A percentile compares a stretch with the other conserved stretches of the same genome.
Evolutionary conservation across 1,140 invertebrate genomes (phyloP).

Genomic region (Drosophila bocqueti): DNA sequence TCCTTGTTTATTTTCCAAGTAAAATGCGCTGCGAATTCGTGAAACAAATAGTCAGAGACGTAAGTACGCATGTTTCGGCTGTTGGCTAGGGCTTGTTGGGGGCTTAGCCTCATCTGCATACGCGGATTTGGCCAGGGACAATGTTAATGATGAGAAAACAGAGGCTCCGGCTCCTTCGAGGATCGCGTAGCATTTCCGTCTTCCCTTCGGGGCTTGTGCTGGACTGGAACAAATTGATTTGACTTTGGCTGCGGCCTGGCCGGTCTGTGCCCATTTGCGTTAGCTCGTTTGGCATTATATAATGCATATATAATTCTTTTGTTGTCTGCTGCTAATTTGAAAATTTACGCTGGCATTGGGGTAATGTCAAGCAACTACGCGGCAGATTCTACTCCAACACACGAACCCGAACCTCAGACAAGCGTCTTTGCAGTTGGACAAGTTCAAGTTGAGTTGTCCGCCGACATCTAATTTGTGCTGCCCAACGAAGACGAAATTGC

Average conservation of each 20-base stretch:
- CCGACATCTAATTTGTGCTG: constrained; percentile 67
- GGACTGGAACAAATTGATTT: constrained; percentile 74
- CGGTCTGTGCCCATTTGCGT: constrained; percentile 44
- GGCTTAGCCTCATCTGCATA: constrained; percentile 72
- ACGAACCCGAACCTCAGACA: constrained; percentile 7
- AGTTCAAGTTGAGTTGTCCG: constrained; percentile 44
- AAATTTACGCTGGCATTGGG: constrained; percentile 71
- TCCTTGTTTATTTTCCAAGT: constrained; percentile 56
- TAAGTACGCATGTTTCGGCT: constrained; percentile 74
- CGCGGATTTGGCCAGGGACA: constrained; percentile 59
- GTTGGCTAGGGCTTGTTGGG: constrained; percentile 36
- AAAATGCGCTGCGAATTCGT: constrained; percentile 77
- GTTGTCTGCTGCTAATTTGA: constrained; percentile 76
- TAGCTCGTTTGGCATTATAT: constrained; percentile 64
- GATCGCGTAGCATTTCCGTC: constrained; percentile 56
- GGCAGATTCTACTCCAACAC: constrained; percentile 16
- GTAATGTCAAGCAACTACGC: constrained; percentile 58
- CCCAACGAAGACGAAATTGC: constrained; percentile 45
- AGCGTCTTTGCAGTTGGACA: constrained; percentile 42
- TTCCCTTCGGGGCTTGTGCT: constrained; percentile 50
- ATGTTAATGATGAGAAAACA: constrained; percentile 79
- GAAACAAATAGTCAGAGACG: constrained; percentile 76
- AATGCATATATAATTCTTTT: constrained; percentile 77
- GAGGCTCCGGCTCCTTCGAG: constrained; percentile 1
- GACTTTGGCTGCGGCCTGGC: constrained; percentile 37